Evolutionary conservation across 2,113 vertebrate species (phyloP), one percentile per base, ranked within the genome.

Genomic region (Alces alces): DNA sequence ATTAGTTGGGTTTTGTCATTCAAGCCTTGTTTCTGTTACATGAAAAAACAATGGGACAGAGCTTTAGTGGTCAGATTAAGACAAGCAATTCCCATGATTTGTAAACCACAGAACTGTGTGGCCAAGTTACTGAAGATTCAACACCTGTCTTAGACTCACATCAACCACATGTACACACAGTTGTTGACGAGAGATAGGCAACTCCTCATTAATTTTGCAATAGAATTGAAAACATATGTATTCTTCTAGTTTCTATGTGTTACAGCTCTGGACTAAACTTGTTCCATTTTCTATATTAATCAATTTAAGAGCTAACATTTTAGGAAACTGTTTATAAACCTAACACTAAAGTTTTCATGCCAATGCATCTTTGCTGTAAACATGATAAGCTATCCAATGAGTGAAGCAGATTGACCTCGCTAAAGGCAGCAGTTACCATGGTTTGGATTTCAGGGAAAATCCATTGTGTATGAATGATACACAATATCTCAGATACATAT

Each of bases 1-100:
- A 98, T 97, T 98, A 96, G 95, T 66, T 91, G 89, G 90, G 76
- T 86, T 98, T 98, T 96, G 95, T 97, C 91, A 97, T 93, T 83
- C 2, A 47, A 96, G 79, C 43, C 92, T 89, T 97, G 93, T 93
- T 98, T 88, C 94, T 98, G 78, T 91, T 98, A 58, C 94, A 83
- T 64, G 39, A 86, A 96, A 95, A 98, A 88, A 98, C 97, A 97
- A 96, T 96, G 83, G 96, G 66, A 96, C 60, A 86, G 64, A 96
- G 57, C 60, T 70, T 93, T 60, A 84, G 78, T 15, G 8, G n/a
- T 90, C 90, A 98, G 78, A 94, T 86, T 92, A 83, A 97, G 43
- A 84, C 45, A 43, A 95, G 25, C 47, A 89, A 84, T 92, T 98
- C 95, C 82, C 95, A 84, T 86, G 90, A 93, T 52, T 96, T 83